These are phyloP conservation scores for Lethrus apterus DNA, from an alignment of 1,140 invertebrate species.

Conservation along the genomic window DNA sequence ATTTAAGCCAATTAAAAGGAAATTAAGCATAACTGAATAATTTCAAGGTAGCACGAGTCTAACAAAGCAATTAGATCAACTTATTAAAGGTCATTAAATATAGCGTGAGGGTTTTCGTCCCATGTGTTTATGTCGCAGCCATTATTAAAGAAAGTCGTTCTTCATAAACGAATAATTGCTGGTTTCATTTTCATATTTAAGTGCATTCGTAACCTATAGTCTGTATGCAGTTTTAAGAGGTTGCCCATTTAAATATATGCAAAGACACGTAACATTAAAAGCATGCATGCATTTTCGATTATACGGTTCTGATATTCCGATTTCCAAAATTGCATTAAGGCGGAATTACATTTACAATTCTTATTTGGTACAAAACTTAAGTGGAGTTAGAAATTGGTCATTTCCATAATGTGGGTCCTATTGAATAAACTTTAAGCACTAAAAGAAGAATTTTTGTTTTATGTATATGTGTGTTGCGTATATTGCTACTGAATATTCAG, in stretches of 20 bases:
- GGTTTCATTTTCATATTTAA: background rate
- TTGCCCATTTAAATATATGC: too few relatives aligned
- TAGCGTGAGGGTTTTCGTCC: constrained; percentile 8
- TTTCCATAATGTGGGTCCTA: constrained; percentile 15
- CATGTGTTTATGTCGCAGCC: constrained; percentile 1
- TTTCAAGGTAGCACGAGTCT: constrained; percentile 1
- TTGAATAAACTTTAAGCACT: too few relatives aligned
- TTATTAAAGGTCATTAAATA: constrained; percentile 11
- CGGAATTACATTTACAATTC: background rate
- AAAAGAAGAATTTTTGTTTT: too few relatives aligned
- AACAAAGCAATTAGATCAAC: constrained; percentile 12
- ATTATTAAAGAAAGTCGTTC: constrained; percentile 10
- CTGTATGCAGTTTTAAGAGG: too few relatives aligned
- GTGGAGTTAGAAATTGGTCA: constrained; percentile 1
- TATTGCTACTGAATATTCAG: too few relatives aligned
- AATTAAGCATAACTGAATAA: constrained; percentile 2
- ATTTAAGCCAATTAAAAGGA: background rate
- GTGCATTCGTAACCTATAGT: too few relatives aligned
- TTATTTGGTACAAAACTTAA: background rate
- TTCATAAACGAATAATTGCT: constrained; percentile 13
- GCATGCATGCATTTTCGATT: too few relatives aligned
- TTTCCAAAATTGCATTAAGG: background rate
- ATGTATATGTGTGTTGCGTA: too few relatives aligned
- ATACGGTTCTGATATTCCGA: background rate
- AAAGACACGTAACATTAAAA: background rate